Percentiles rank a stretch among this genome's conserved stretches.
phyloP scores from a whole-genome alignment of 2,113 vertebrate genomes.

The Brachyistius frenatus region DNA sequence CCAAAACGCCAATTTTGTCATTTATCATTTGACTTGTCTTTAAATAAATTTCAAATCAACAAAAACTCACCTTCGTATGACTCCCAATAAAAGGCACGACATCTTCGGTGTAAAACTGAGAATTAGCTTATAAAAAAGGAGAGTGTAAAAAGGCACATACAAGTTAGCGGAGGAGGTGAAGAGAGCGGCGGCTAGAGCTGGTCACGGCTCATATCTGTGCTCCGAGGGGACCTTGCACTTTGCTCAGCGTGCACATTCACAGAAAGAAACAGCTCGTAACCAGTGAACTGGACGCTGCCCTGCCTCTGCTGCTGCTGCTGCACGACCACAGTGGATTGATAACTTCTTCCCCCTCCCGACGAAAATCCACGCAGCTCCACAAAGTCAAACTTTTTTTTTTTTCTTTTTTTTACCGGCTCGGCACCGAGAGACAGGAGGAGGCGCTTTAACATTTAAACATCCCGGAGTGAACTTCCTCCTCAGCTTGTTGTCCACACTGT shows the following conservation, averaged over 20 bases:
- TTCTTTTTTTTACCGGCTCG: too few relatives aligned
- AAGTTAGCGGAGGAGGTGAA: not conserved
- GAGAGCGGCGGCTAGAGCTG: slow-evolving; percentile 38
- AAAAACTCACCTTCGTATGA: slow-evolving; percentile 77
- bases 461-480: not conserved
- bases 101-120: slow-evolving; percentile 61
- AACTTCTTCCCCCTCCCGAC: too few relatives aligned
- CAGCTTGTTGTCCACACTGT: not conserved
- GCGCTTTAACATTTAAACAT: not conserved
- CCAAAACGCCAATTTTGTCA: too few relatives aligned
- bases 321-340: not conserved
- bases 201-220: slow-evolving; percentile 65
- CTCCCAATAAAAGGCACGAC: slow-evolving; percentile 81
- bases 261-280: not conserved
- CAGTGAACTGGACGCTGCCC: not conserved
- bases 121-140: slow-evolving; percentile 7
- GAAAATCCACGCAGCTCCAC: not conserved
- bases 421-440: not conserved
- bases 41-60: too few relatives aligned
- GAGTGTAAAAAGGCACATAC: slow-evolving; percentile 15
- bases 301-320: not conserved
- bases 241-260: slow-evolving; percentile 49
- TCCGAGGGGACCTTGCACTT: slow-evolving; percentile 81
- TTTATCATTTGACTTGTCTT: too few relatives aligned
- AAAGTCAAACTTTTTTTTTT: not conserved